Evolutionary conservation across 2,113 vertebrate species (phyloP).

Genomic region (Columba livia): DNA sequence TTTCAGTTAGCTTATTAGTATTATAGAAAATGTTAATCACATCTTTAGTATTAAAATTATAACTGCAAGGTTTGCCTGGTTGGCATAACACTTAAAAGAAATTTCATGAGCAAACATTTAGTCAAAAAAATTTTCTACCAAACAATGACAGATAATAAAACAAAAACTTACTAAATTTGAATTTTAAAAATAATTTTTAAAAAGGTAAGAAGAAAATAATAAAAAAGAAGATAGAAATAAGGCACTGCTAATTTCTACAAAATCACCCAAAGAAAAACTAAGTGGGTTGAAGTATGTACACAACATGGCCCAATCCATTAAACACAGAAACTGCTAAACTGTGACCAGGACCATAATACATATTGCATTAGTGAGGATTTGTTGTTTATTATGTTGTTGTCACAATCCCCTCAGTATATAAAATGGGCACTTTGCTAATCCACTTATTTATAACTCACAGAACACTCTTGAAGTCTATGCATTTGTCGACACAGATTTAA

Average conservation of each 20-base stretch:
- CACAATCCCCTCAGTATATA: background rate
- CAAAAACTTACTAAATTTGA: background rate
- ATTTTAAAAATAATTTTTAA: background rate
- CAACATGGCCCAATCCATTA: background rate
- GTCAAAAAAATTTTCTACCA: background rate
- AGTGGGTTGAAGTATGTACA: background rate
- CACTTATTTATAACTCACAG: background rate
- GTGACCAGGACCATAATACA: background rate
- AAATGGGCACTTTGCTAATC: background rate
- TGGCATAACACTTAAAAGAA: background rate
- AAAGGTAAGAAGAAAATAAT: too few relatives aligned
- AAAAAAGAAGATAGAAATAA: background rate
- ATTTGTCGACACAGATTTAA: slow-evolving; percentile 10
- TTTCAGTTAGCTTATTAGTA: background rate
- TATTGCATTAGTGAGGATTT: background rate
- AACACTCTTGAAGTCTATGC: background rate
- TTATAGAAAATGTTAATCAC: background rate
- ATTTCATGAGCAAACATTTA: background rate
- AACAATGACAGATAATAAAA: background rate
- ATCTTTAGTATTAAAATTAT: background rate
- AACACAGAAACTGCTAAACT: background rate
- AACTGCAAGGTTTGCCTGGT: background rate
- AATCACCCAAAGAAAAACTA: background rate
- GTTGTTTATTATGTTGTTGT: background rate
- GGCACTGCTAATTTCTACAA: background rate